Base-by-base conservation (phyloP, 2,888 invertebrate species). In the Brachyopa scutellaris region DNA sequence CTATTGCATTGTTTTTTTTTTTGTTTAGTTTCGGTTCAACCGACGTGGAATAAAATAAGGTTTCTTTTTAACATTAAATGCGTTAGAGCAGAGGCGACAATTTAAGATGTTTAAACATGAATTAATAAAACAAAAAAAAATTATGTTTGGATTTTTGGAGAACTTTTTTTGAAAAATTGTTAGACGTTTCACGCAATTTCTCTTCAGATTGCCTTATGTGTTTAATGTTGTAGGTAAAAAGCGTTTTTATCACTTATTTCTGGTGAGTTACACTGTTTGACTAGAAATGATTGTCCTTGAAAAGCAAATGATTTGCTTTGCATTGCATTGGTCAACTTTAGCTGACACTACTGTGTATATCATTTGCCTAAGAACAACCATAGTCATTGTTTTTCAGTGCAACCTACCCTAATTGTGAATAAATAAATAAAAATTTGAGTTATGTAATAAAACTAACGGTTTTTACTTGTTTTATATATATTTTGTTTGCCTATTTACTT, bases 161-260 rank as follows among this genome's bases (percentile, higher is more conserved):
- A 17, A 11, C 15, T 15, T 8, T 51, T 8, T 17, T 23, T 21
- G 26, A 36, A 33, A 47, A 26, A 49, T 8, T 23, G 13, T 17
- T 33, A n/a, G 38, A 33, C 40, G 31, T 47, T 33, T 47, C 11
- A 26, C 31, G 38, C 61, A 69, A 61, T 51, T 53, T 36, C 13
- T 45, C 26, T 45, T 21, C 36, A 61, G 7, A 51, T 67, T 67
- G 19, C 19, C 23, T 59, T 13, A 55, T 33, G 6, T 42, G 2
- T 59, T 59, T 36, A 26, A 23, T 47, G 29, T 17, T 36, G 57
- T 61, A 74, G 85, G 86, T 85, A 86, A 86, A 87, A 86, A 85
- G 84, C 79, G 85, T 86, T 88, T 88, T 88, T 88, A 88, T 88
- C 88, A 88, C 88, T 88, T 88, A 88, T 88, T 88, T 87, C 69